Base-by-base conservation (phyloP, 2,113 vertebrate genomes). In the Misgurnus anguillicaudatus region DNA sequence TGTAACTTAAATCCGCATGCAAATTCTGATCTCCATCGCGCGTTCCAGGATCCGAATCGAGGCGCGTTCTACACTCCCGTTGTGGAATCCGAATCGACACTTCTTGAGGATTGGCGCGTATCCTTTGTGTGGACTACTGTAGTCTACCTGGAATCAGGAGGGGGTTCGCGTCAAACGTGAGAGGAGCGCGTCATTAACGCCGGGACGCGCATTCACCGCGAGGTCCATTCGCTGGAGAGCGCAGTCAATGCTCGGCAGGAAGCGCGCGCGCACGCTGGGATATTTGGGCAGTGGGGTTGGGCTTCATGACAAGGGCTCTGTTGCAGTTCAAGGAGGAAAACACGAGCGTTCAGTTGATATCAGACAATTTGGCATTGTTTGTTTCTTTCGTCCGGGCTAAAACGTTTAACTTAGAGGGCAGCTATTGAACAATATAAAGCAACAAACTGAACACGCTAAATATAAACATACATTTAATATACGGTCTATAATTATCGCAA, bases 101-200 rank as follows among this genome's bases (percentile, higher is more conserved):
- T 74, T 71, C 51, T 78, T 51, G 42, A 51, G 76, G 36, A 39
- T 51, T 82, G 62, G 75, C 55, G 79, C 78, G 62, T 74, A 53
- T 77, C 81, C 84, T 92, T 92, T 90, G 90, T 91, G 89, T 86
- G 79, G 87, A 84, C 78, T 53, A 81, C 82, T 78, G 75, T 73
- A 78, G 68, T 14, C 61, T 67, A 76, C 17, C 42, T 11, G 63
- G 48, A 77, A 24, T 24, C 62, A 24, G 13, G 61, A 57, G 16
- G 64, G 60, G 80, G 70, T 79, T 82, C 81, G 82, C 84, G 79
- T 79, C 71, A 85, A 84, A 88, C 85, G 85, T 81, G 84, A 82
- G 84, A 74, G 63, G 65, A 41, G 72, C 31, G 21, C 11, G 81
- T 10, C 36, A 63, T 53, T 58, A 77, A 81, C 83, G 80, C 86